Base-by-base conservation (phyloP, 2,113 vertebrate genomes). In the Ornithorhynchus anatinus region DNA sequence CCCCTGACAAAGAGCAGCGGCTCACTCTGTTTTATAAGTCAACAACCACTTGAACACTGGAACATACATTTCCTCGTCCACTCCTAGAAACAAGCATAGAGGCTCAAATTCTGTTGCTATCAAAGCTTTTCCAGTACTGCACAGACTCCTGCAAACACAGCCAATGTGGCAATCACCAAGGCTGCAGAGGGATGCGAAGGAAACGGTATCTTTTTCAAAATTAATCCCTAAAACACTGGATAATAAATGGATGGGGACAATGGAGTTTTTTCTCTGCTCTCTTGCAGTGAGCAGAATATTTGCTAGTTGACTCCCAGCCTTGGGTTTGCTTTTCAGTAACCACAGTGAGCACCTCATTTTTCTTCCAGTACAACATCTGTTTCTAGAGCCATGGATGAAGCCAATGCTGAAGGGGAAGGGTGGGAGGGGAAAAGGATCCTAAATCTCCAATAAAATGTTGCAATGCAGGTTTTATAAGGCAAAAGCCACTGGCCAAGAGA, bases 31-130 rank as follows among this genome's bases (percentile, higher is more conserved):
- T 65, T 45, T 50, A 73, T 84, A 87, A 82, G 75, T 72, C 77
- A 89, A 81, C 72, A 77, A 73, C 76, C 78, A 71, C 72, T 84
- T 79, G 72, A 75, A 37, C 72, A 40, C 45, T 33, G 59, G 79
- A 77, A 75, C 69, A 76, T 64, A 65, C 44, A 54, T 77, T 80
- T 75, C 58, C 47, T 53, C 14, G 19, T 59, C 15, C n/a, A 22
- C 8, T 39, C 13, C 10, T 68, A 3, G 17, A 22, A 33, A 23
- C 19, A 39, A 10, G 43, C 27, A 13, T 60, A 39, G 40, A 68
- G 67, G 83, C 53, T 69, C 72, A 74, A 54, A 76, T 36, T 45
- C 37, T 10, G 64, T 35, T 77, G 58, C 69, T 57, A 35, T 66
- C 72, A 23, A 57, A 62, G 31, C 57, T 72, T 75, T 79, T 61